Evolutionary conservation across 37 sponge, comb jelly and placozoan species (phyloP), one percentile per base, ranked within the genome.

Genomic region (Lycopodina hypogea): DNA sequence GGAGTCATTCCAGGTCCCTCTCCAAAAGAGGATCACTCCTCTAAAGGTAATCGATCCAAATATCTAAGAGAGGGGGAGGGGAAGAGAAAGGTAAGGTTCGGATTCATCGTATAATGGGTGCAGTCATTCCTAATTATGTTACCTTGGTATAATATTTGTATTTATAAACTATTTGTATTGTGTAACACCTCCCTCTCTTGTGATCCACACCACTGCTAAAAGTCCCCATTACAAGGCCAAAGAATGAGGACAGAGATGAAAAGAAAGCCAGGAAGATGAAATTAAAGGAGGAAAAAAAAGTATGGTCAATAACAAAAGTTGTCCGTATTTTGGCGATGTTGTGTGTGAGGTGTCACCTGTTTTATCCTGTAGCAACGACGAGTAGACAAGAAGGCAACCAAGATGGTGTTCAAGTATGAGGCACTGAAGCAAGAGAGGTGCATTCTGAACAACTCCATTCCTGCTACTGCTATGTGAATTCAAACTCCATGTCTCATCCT

Each of bases 251-350:
- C n/a, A 64, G 63, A 21, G 92, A 97, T 22, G 94, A 97, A 65
- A 90, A 81, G 77, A 74, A 57, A 66, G 82, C 72, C 12, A 88
- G 97, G 48, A 97, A 97, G 71, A 68, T 68, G 45, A 86, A 83
- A 2, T 80, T 97, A 37, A 97, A 89, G 60, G 81, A 89, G 29
- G 87, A 91, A 12, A 88, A 84, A 85, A 90, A 67, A 74, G 91
- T 92, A 63, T 37, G 83, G 22, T 11, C 50, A 29, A n/a, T n/a
- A 35, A 3, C 29, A n/a, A 34, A 30, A 48, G 70, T 11, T 80
- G 28, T 9, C 19, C 0, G 32, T 72, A 9, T 39, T 34, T 34
- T 29, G 39, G 32, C 8, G 11, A 32, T 70, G 71, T 18, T 11
- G 53, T 52, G 11, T 52, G 15, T 52, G 11, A 52, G 53, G 15